Evolutionary conservation across 2,797 vertebrate genomes (phyloP).

Genomic region (Sphenodon punctatus): DNA sequence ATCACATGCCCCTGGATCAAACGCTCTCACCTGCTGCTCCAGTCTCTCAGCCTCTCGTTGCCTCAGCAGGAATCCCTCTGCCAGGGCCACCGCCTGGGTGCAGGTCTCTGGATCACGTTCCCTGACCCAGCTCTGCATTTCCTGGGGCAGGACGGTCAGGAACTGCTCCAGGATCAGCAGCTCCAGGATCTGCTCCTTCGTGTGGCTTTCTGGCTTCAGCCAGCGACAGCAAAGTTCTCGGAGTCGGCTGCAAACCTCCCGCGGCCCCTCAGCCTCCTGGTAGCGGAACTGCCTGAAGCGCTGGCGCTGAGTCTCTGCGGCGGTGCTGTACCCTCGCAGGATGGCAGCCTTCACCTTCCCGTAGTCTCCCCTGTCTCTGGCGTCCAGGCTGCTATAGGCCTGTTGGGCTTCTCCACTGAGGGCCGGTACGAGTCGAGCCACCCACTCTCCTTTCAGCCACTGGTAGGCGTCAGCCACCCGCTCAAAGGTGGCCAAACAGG

Average conservation of each 20-base stretch:
- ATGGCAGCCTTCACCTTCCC: conserved; percentile 39
- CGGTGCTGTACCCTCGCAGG: conserved; percentile 4
- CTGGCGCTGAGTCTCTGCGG: conserved; percentile 46
- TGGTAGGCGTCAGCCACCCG: neutral
- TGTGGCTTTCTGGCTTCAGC: conserved; percentile 41
- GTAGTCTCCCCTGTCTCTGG: neutral
- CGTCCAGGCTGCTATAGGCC: neutral
- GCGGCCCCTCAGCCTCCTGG: conserved; percentile 23
- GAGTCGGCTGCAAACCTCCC: conserved; percentile 50
- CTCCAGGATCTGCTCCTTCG: conserved; percentile 67
- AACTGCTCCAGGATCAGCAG: conserved; percentile 65
- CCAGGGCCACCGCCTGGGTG: conserved; percentile 54
- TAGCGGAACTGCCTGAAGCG: conserved; percentile 59
- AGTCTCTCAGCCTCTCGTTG: conserved; percentile 3
- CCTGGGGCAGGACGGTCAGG: conserved; percentile 17
- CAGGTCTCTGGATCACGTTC: conserved; percentile 24
- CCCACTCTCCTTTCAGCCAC: neutral
- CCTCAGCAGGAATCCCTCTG: conserved; percentile 46
- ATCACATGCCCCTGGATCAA: neutral
- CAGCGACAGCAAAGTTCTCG: conserved; percentile 62
- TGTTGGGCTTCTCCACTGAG: neutral
- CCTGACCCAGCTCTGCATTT: conserved; percentile 30
- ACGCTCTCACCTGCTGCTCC: conserved; percentile 34
- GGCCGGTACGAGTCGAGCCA: neutral
- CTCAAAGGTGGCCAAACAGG: neutral